These are phyloP conservation scores for Prionailurus viverrinus DNA, from an alignment of 2,113 vertebrate species.

Conservation along the genomic window DNA sequence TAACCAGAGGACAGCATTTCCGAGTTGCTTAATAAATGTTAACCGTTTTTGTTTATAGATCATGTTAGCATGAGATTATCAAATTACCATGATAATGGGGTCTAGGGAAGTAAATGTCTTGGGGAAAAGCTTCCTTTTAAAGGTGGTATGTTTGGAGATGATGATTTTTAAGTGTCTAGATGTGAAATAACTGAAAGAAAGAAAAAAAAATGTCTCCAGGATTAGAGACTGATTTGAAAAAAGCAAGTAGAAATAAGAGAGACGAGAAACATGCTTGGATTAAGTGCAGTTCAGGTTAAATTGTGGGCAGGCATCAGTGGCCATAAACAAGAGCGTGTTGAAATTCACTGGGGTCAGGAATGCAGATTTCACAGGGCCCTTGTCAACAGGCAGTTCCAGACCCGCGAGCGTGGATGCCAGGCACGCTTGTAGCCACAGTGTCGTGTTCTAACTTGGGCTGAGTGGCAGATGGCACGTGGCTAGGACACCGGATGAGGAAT, in stretches of 20 bases:
- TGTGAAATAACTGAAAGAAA: neutral
- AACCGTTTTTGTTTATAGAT: neutral
- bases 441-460: neutral
- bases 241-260: neutral
- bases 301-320: neutral
- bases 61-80: neutral
- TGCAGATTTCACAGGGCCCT: neutral
- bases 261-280: neutral
- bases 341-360: rapidly evolving
- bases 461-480: neutral
- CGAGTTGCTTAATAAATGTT: neutral
- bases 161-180: neutral
- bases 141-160: neutral
- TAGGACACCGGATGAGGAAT: neutral
- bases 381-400: too few species aligned
- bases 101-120: neutral
- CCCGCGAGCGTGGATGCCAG: rapidly evolving
- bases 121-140: neutral
- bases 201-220: neutral
- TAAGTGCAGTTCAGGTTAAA: neutral
- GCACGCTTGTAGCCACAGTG: rapidly evolving
- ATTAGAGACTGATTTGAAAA: neutral
- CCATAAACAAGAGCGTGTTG: rapidly evolving
- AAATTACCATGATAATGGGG: too few species aligned
- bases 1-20: neutral